Percentiles rank a stretch among this genome's conserved stretches.
These are phyloP conservation scores for Equus quagga DNA, from an alignment of 2,113 vertebrate species.

Conservation along the genomic window DNA sequence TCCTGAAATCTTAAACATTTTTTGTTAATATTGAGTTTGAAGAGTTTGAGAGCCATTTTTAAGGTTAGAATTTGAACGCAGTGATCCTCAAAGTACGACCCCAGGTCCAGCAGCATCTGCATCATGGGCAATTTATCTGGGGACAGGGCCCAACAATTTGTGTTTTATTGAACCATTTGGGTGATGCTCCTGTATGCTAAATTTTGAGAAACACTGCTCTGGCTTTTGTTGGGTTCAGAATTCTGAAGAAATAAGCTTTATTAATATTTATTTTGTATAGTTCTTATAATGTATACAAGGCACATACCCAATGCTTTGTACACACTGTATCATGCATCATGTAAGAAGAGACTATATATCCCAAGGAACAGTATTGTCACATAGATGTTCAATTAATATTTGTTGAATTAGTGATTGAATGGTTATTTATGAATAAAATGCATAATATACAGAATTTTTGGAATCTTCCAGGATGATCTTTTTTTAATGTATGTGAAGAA, in stretches of 20 bases:
- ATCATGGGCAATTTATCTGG: background rate
- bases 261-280: background rate
- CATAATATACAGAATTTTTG: background rate
- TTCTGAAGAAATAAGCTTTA: background rate
- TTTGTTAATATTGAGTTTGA: background rate
- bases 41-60: background rate
- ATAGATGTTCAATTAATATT: constrained; percentile 8
- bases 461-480: background rate
- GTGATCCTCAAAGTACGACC: background rate
- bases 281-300: background rate
- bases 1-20: background rate
- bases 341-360: background rate
- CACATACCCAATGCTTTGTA: background rate
- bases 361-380: background rate
- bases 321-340: background rate
- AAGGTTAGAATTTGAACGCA: background rate
- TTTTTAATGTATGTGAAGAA: too few relatives aligned
- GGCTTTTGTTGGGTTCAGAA: constrained; percentile 1
- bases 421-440: background rate
- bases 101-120: background rate
- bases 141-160: background rate
- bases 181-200: background rate
- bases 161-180: background rate
- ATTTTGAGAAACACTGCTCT: background rate
- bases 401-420: background rate